Conservation (phyloP, 2,888 invertebrate genomes). For the Drymonia ruficornis region DNA sequence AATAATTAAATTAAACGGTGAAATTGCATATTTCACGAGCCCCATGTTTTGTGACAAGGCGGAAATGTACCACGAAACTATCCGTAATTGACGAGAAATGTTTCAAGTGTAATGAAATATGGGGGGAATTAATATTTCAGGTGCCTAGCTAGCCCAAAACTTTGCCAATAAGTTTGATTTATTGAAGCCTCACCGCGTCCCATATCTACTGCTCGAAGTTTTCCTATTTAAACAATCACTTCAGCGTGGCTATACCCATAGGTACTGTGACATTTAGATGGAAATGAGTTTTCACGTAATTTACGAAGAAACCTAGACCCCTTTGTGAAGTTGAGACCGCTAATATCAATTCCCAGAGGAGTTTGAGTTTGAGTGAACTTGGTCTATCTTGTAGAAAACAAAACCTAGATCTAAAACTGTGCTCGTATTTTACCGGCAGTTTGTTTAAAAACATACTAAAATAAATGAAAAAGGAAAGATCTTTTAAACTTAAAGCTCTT, state of each 20-base stretch:
- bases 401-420: not conserved
- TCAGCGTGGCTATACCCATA: conserved; percentile 20
- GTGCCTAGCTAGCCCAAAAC: conserved; percentile 59
- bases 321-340: conserved; percentile 12
- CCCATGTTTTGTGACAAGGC: conserved; percentile 26
- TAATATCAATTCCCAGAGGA: conserved; percentile 10
- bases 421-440: not conserved
- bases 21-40: conserved; percentile 32
- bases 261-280: conserved; percentile 16
- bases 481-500: too few relatives aligned
- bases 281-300: conserved; percentile 24
- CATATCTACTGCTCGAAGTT: conserved; percentile 59
- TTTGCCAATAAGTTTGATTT: conserved; percentile 74
- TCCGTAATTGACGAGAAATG: conserved; percentile 55
- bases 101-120: conserved; percentile 61
- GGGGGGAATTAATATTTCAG: conserved; percentile 64
- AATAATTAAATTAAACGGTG: conserved; percentile 30
- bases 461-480: conserved; percentile 1
- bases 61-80: conserved; percentile 41
- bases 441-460: not conserved
- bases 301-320: conserved; percentile 13
- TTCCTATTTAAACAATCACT: conserved; percentile 61
- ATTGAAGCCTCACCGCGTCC: conserved; percentile 57
- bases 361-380: conserved; percentile 8
- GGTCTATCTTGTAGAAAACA: not conserved